Percentiles rank a stretch among this genome's conserved stretches.
Evolutionary conservation across 2,797 vertebrate species (phyloP).

Genomic region (Sciurus carolinensis): DNA sequence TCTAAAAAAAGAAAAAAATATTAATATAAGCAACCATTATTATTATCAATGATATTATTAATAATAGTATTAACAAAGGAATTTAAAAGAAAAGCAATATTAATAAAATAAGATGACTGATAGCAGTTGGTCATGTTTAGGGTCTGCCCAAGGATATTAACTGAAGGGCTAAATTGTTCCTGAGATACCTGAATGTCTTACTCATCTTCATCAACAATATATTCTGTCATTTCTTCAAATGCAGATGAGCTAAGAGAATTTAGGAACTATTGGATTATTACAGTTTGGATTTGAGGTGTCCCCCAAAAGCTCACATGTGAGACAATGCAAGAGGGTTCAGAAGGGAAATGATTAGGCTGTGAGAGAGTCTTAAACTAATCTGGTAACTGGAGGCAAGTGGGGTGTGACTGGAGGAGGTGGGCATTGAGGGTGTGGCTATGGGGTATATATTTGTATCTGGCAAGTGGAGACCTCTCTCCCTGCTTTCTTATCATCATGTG

Average conservation of each 20-base stretch:
- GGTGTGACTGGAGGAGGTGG: no score
- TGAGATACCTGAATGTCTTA: not conserved
- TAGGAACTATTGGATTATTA: not conserved
- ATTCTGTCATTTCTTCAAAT: conserved; percentile 20
- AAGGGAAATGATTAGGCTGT: no score
- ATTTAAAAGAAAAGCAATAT: not conserved
- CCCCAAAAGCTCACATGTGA: no score
- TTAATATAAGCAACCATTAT: not conserved
- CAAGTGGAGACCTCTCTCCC: no score
- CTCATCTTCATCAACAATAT: not conserved
- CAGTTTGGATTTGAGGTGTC: no score
- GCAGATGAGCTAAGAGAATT: conserved; percentile 25
- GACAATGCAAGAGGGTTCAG: no score
- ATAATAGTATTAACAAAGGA: not conserved
- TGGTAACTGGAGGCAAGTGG: no score
- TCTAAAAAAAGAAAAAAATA: not conserved
- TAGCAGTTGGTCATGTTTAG: not conserved
- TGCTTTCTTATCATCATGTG: no score
- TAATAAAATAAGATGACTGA: not conserved
- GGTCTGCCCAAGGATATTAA: not conserved
- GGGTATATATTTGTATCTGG: no score
- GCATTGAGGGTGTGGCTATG: no score
- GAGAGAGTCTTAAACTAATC: no score
- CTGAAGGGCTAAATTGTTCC: not conserved
- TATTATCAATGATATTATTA: not conserved